Evolutionary conservation across 2,888 invertebrate species (phyloP), one percentile per base, ranked within the genome.

Genomic region (Germaria angustata): DNA sequence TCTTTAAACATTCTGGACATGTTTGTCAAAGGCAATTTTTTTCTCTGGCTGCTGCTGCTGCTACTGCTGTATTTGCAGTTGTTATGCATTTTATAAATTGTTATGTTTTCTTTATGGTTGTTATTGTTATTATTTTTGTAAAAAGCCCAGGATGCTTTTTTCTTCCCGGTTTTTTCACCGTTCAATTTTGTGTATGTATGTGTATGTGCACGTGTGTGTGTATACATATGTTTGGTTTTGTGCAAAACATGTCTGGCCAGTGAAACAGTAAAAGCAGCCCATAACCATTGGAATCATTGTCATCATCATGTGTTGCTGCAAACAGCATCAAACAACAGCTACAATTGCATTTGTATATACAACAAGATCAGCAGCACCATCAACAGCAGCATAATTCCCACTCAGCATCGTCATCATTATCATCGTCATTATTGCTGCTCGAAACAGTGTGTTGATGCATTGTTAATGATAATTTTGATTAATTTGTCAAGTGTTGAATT

Each of bases 401-500:
- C 17, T n/a, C 63, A 65, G 7, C 59, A 66, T 20, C 65, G 61
- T 3, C 28, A 28, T 3, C 65, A 66, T 72, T 51, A 24, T 69
- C 61, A 78, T 61, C 68, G 61, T 28, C 68, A 68, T 68, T 51
- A 51, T 41, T 57, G 69, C 49, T 39, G 57, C 77, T 61, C 77
- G 77, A 80, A 77, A 80, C 79, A 80, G 81, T 81, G 81, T 77
- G 82, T 75, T 82, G 82, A 82, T 82, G 82, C 82, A 82, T 82
- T 82, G 82, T 82, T 82, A 82, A 82, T 82, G 82, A 82, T 82
- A 82, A 82, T 82, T 82, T 82, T 82, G 82, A 82, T 82, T 82
- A 82, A 82, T 82, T 82, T 82, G 82, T 82, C 82, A 82, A 82
- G 82, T 82, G 82, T 82, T 82, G 82, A 82, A 82, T 82, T 82